Percentiles rank a stretch among this genome's conserved stretches.
phyloP scores from a whole-genome alignment of 1,140 invertebrate species.

The Antheraea mylitta region DNA sequence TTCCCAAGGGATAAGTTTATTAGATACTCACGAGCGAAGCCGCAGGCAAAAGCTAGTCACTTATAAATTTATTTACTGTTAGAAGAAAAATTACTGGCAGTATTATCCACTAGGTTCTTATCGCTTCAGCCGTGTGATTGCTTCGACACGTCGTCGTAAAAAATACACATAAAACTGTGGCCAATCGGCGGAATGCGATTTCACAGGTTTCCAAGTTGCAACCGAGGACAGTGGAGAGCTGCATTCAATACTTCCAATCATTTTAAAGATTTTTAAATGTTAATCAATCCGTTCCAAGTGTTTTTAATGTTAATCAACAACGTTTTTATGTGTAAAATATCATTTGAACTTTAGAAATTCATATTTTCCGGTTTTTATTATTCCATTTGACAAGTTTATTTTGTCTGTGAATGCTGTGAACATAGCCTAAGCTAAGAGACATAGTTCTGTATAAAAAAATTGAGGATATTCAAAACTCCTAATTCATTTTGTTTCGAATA shows the following conservation, averaged over 20 bases:
- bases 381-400: not conserved
- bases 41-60: too few species aligned
- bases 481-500: too few species aligned
- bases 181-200: conserved; percentile 27
- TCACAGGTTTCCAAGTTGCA: conserved; percentile 6
- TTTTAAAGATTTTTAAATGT: conserved; percentile 2
- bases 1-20: too few species aligned
- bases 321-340: not conserved
- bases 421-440: not conserved
- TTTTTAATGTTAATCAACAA: not conserved
- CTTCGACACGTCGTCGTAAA: conserved; percentile 54
- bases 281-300: not conserved
- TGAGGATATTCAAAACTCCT: too few species aligned
- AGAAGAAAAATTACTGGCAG: not conserved
- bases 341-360: not conserved
- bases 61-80: not conserved
- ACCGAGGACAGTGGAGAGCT: conserved; percentile 2
- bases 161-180: conserved; percentile 38
- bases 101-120: conserved; percentile 51
- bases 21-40: too few species aligned
- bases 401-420: not conserved
- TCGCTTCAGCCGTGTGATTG: conserved; percentile 46
- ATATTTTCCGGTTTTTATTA: not conserved
- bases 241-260: not conserved
- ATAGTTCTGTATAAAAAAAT: not conserved